Evolutionary conservation across 2,797 vertebrate species (phyloP).

Genomic region (Rhyacichthys aspro): DNA sequence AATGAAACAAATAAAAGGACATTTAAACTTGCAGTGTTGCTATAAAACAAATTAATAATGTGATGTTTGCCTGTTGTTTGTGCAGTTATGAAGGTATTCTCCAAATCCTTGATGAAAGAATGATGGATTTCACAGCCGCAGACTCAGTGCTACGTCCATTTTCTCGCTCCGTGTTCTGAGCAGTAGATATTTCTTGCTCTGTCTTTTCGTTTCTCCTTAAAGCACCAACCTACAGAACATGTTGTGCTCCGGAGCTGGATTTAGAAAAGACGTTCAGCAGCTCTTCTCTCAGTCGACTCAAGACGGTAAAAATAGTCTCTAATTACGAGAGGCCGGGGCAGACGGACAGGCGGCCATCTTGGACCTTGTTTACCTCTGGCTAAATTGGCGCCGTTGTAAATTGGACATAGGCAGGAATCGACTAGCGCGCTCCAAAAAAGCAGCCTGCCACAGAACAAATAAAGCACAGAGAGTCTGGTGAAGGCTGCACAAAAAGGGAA

Average conservation of each 20-base stretch:
- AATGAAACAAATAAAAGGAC: too few species aligned
- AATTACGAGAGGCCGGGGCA: conserved; percentile 49
- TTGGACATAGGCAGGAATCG: conserved; percentile 42
- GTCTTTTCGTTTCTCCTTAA: not conserved
- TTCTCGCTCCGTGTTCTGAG: too few species aligned
- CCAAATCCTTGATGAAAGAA: too few species aligned
- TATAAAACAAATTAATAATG: too few species aligned
- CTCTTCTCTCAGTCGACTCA: conserved; percentile 12
- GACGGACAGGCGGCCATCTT: conserved; percentile 39
- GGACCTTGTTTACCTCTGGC: conserved; percentile 46
- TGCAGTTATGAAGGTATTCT: too few species aligned
- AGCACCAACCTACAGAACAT: conserved; percentile 15
- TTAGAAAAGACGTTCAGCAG: conserved; percentile 21
- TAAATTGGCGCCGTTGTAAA: conserved; percentile 44
- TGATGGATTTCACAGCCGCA: too few species aligned
- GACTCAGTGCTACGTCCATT: too few species aligned
- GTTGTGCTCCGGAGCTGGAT: conserved; percentile 29
- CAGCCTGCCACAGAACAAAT: conserved; percentile 34
- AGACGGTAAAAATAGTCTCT: conserved; percentile 52
- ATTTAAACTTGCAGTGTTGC: too few species aligned
- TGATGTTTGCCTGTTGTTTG: too few species aligned
- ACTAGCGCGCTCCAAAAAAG: conserved; percentile 36
- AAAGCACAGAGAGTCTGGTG: conserved; percentile 17
- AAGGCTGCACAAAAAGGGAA: conserved; percentile 8
- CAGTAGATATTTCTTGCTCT: too few species aligned